Evolutionary conservation across 2,888 invertebrate genomes (phyloP).

Genomic region (Adela reaumurella): DNA sequence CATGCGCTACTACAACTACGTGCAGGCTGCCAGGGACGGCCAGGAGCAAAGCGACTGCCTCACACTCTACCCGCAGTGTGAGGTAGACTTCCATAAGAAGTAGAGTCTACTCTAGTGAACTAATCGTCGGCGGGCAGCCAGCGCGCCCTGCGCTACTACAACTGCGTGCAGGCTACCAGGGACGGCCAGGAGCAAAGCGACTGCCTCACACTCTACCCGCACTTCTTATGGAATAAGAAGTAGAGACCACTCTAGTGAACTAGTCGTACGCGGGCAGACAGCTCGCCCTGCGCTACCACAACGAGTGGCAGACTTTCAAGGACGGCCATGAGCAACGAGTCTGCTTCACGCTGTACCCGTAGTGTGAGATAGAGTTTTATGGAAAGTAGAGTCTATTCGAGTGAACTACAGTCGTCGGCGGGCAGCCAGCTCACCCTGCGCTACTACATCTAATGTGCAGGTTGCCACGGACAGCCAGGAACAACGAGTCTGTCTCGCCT

Average conservation of each 20-base stretch:
- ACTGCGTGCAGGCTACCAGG: conserved; percentile 76
- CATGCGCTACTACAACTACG: conserved; percentile 70
- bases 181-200: conserved; percentile 80
- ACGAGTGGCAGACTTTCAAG: conserved; percentile 76
- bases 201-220: conserved; percentile 63
- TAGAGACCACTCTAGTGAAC: conserved; percentile 62
- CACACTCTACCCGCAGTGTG: conserved; percentile 64
- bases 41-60: conserved; percentile 77
- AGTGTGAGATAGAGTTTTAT: conserved; percentile 68
- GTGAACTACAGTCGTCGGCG: conserved; percentile 66
- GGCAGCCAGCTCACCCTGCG: conserved; percentile 68
- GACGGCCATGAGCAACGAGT: conserved; percentile 80
- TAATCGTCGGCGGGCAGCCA: conserved; percentile 69
- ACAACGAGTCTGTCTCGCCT: conserved; percentile 67
- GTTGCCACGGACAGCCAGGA: conserved; percentile 83
- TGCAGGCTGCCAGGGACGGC: conserved; percentile 78
- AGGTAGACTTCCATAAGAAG: conserved; percentile 60
- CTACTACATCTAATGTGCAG: conserved; percentile 73
- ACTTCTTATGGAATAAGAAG: conserved; percentile 65
- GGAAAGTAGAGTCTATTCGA: conserved; percentile 46
- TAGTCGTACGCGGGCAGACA: conserved; percentile 70
- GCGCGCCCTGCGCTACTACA: conserved; percentile 70
- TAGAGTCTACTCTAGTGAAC: conserved; percentile 57
- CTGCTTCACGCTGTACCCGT: conserved; percentile 63
- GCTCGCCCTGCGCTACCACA: conserved; percentile 71